phyloP scores from a whole-genome alignment of 2,113 vertebrate species.

The Accipiter virgatus region DNA sequence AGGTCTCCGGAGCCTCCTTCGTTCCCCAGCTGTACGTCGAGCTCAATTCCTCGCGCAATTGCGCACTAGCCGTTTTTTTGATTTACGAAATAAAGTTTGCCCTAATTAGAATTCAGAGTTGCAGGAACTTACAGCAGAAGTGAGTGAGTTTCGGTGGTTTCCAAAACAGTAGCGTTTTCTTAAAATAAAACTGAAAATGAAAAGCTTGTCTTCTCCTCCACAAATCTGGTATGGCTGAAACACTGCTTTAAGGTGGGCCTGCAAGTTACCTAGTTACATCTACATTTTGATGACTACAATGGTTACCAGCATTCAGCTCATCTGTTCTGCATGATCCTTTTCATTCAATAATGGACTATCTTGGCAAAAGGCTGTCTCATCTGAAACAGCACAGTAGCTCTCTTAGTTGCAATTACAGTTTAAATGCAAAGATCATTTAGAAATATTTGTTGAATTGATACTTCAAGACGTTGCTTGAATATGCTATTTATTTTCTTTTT shows the following conservation, averaged over 20 bases:
- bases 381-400: not conserved
- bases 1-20: not conserved
- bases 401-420: not conserved
- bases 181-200: not conserved
- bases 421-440: not conserved
- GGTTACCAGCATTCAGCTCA: rapidly evolving
- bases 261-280: not conserved
- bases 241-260: not conserved
- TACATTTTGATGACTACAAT: rapidly evolving
- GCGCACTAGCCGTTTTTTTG: rapidly evolving
- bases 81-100: not conserved
- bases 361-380: not conserved
- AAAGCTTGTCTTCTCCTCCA: not conserved
- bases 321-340: not conserved
- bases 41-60: not conserved
- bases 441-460: not conserved
- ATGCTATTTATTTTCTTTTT: not conserved
- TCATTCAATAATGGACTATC: rapidly evolving
- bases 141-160: not conserved
- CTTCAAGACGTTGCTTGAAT: not conserved
- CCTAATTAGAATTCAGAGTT: not conserved
- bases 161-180: not conserved
- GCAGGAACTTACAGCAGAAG: not conserved
- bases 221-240: not conserved
- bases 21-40: not conserved